Evolutionary conservation across 1,140 invertebrate genomes (phyloP).

Genomic region (Orius insidiosus): DNA sequence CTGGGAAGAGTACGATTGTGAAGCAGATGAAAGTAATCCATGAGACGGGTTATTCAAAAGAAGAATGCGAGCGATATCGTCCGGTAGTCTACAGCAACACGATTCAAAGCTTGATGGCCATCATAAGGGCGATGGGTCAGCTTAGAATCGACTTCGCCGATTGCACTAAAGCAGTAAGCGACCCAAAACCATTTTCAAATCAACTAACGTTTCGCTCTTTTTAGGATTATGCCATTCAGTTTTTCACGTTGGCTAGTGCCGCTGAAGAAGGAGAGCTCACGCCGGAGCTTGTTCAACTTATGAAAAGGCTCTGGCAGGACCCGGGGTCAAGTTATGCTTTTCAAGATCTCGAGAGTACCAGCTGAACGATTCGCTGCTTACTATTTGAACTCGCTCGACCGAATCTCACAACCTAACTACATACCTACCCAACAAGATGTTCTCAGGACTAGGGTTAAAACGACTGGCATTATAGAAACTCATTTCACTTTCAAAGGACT

Average conservation of each 20-base stretch:
- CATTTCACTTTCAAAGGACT: conserved; percentile 84
- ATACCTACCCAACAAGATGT: conserved; percentile 88
- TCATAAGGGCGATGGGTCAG: conserved; percentile 86
- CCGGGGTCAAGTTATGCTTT: conserved; percentile 73
- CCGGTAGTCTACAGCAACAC: conserved; percentile 88
- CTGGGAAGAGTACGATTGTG: conserved; percentile 69
- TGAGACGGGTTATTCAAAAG: conserved; percentile 79
- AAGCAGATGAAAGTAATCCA: conserved; percentile 96
- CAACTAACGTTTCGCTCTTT: conserved; percentile 23
- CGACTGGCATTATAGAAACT: conserved; percentile 86
- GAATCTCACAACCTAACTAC: conserved; percentile 62
- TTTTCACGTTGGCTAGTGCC: conserved; percentile 71
- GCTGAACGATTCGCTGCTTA: conserved; percentile 88
- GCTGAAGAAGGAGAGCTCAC: conserved; percentile 70
- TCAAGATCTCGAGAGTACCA: conserved; percentile 76
- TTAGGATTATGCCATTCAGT: conserved; percentile 70
- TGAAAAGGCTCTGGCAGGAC: conserved; percentile 86
- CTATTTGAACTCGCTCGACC: conserved; percentile 67
- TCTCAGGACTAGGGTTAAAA: conserved; percentile 80
- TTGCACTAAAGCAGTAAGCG: conserved; percentile 52
- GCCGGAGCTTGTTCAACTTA: conserved; percentile 61
- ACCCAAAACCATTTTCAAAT: no score
- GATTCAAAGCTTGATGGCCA: conserved; percentile 77
- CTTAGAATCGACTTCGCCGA: conserved; percentile 80
- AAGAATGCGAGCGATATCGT: conserved; percentile 84